Evolutionary conservation across 2,797 vertebrate genomes (phyloP).

Genomic region (Aldrovandia affinis): DNA sequence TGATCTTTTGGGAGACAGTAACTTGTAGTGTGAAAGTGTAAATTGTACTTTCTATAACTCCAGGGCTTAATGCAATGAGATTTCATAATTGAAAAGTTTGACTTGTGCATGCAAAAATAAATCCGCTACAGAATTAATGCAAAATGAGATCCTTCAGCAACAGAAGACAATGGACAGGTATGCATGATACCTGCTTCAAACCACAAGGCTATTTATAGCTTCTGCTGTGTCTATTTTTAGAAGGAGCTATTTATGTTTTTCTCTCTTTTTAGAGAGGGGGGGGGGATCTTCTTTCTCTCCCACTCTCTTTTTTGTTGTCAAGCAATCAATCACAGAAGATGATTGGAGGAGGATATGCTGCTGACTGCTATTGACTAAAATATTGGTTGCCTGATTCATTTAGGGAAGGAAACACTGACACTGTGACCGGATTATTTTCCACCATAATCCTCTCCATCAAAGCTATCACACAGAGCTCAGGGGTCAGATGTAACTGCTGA

Average conservation of each 20-base stretch:
- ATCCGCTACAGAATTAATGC: conserved; percentile 58
- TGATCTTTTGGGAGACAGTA: no score
- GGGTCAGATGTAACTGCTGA: not conserved
- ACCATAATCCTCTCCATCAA: not conserved
- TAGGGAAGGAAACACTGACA: not conserved
- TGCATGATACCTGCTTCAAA: conserved; percentile 71
- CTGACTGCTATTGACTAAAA: conserved; percentile 59
- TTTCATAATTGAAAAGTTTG: conserved; percentile 10
- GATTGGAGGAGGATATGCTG: conserved; percentile 64
- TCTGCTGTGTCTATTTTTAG: conserved; percentile 84
- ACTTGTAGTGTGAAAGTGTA: no score
- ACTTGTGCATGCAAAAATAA: conserved; percentile 45
- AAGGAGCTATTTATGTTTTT: conserved; percentile 81
- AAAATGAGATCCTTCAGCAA: conserved; percentile 66
- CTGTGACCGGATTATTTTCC: not conserved
- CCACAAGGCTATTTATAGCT: conserved; percentile 86
- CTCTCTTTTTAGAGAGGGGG: not conserved
- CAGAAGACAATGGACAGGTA: conserved; percentile 74
- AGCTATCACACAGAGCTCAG: not conserved
- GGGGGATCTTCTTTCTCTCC: conserved; percentile 63
- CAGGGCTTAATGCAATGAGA: not conserved
- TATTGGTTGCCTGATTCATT: conserved; percentile 58
- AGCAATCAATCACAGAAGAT: conserved; percentile 60
- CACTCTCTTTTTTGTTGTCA: conserved; percentile 65
- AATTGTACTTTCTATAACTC: not conserved